Evolutionary conservation across 2,113 vertebrate species (phyloP), one percentile per base, ranked within the genome.

Genomic region (Neoarius graeffei): DNA sequence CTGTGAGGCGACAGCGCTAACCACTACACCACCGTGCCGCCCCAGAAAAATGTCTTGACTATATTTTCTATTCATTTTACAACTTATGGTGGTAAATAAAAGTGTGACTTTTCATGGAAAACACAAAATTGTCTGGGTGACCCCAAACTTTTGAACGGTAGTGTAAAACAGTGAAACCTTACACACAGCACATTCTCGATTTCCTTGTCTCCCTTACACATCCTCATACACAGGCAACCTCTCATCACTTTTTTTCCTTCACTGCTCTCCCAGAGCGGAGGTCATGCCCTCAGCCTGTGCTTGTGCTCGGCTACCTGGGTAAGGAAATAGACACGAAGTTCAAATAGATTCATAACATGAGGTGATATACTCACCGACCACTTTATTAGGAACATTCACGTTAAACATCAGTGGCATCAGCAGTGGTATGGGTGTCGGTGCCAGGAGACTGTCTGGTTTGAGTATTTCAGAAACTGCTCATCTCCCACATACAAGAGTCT

Each of bases 271-370:
- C 91, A 95, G 95, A 94, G 91, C 92, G 94, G 95, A 94, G 94
- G 91, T 66, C 92, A 91, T 96, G 96, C 80, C 94, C 96, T 76
- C 94, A 95, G 92, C 94, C 95, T 89, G 86, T 95, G 91, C 91
- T 96, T 92, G 94, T 96, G 86, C 94, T 96, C 91, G 96, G 95
- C 88, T 95, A 94, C 90, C 92, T 96, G 92, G 96, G 96, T 96
- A 95, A 96, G 95, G 93, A 92, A 92, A 88, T 90, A 86, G 89
- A 76, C 91, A n/a, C 7, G 7, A n/a, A 25, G 20, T 62, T 50
- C 20, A 67, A 69, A 69, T 30, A 84, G 25, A 69, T 54, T 15
- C 1, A 52, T 27, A 69, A 52, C 13, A 17, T 4, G 7, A 80
- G 25, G n/a, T 30, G 52, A 54, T 80, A 27, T 80, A 54, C 11